Evolutionary conservation across 2,797 vertebrate genomes (phyloP).

Genomic region (Pantherophis alleghaniensis): DNA sequence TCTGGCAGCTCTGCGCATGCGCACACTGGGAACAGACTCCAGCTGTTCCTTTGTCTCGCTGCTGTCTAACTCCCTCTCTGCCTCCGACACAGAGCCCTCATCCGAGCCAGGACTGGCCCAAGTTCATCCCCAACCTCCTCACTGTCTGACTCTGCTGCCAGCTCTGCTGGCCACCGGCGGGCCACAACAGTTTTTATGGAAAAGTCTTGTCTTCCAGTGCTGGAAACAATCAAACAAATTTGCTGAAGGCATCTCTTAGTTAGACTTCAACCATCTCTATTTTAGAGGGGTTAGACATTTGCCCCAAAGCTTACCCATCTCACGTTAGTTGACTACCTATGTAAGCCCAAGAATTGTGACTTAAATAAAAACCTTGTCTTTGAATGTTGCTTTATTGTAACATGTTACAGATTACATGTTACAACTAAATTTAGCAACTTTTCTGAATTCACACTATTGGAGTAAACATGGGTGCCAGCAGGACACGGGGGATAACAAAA

Average conservation of each 20-base stretch:
- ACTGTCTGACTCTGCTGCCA: too few species aligned
- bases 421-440: background rate
- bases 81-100: too few species aligned
- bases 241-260: background rate
- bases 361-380: background rate
- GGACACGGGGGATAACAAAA: background rate
- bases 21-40: too few species aligned
- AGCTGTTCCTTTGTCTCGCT: too few species aligned
- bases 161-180: too few species aligned
- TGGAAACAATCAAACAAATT: background rate
- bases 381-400: background rate
- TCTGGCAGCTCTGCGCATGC: too few species aligned
- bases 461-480: conserved; percentile 43
- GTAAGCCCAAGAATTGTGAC: background rate
- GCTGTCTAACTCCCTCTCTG: too few species aligned
- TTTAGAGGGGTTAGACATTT: background rate
- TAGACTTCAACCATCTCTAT: background rate
- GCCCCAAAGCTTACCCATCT: background rate
- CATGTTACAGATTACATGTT: background rate
- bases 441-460: conserved; percentile 25
- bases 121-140: too few species aligned
- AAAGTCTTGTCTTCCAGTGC: background rate
- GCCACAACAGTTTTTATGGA: background rate
- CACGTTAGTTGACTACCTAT: background rate
- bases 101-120: too few species aligned